phyloP scores from a whole-genome alignment of 2,113 vertebrate genomes.

The Rhabdomys dilectus region DNA sequence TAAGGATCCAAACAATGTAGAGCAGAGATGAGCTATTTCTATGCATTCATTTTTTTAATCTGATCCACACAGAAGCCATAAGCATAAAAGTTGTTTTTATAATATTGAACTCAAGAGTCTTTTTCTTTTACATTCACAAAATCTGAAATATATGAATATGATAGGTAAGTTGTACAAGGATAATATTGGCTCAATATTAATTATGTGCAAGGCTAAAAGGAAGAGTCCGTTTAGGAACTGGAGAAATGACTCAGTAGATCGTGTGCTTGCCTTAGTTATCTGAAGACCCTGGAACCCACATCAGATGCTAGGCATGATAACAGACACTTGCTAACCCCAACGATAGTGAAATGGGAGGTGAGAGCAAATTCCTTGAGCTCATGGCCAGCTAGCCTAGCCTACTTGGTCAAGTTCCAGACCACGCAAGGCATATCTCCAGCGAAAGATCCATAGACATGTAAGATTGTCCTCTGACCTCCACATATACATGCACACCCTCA shows the following conservation, averaged over 20 bases:
- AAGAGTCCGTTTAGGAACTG: not conserved
- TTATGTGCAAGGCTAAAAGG: not conserved
- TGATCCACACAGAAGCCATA: not conserved
- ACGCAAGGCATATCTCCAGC: not conserved
- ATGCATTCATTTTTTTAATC: not conserved
- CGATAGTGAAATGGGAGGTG: not conserved
- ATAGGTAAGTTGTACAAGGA: not conserved
- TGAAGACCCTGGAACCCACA: not conserved
- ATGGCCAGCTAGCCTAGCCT: not conserved
- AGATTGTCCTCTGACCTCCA: not conserved
- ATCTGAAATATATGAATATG: not conserved
- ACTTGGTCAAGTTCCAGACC: not conserved
- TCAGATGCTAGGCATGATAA: not conserved
- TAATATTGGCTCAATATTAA: not conserved
- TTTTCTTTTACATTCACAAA: not conserved
- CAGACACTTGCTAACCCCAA: not conserved
- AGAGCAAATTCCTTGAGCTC: not conserved
- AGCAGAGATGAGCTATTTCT: not conserved
- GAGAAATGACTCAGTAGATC: not conserved
- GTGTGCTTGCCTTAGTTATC: no score
- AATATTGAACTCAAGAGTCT: not conserved
- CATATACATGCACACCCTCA: not conserved
- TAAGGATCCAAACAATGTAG: not conserved
- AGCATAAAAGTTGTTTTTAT: not conserved
- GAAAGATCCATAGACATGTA: not conserved